Percentiles rank a stretch among this genome's conserved stretches.
phyloP scores from a whole-genome alignment of 2,888 invertebrate species.

The Meteorus colon region DNA sequence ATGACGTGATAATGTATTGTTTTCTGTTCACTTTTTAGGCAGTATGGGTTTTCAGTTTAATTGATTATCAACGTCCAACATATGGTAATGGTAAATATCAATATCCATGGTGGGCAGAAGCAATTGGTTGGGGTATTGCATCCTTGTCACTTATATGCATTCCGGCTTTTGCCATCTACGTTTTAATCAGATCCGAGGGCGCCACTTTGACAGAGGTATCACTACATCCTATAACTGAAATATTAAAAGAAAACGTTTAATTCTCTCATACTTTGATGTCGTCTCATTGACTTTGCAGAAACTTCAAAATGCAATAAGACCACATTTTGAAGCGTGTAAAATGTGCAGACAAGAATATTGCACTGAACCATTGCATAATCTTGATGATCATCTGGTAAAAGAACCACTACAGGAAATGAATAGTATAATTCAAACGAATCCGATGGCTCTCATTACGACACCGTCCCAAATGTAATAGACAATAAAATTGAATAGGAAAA shows the following conservation, averaged over 20 bases:
- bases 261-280: slow-evolving; percentile 13
- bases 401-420: slow-evolving; percentile 74
- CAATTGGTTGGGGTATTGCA: slow-evolving; percentile 90
- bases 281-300: slow-evolving; percentile 77
- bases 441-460: slow-evolving; percentile 54
- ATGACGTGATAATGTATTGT: slow-evolving; percentile 21
- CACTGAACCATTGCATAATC: slow-evolving; percentile 63
- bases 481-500: slow-evolving; percentile 3
- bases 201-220: slow-evolving; percentile 82
- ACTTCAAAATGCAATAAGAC: slow-evolving; percentile 83
- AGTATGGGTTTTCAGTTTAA: slow-evolving; percentile 90
- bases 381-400: slow-evolving; percentile 77
- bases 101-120: slow-evolving; percentile 90
- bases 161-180: slow-evolving; percentile 86
- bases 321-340: slow-evolving; percentile 84
- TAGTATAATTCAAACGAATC: slow-evolving; percentile 63
- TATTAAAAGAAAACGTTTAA: neutral
- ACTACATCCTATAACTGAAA: neutral
- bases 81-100: slow-evolving; percentile 86
- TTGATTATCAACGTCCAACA: slow-evolving; percentile 90
- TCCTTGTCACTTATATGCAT: slow-evolving; percentile 89
- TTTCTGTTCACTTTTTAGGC: slow-evolving; percentile 75
- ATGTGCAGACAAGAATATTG: slow-evolving; percentile 86
- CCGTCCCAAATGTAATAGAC: slow-evolving; percentile 39
- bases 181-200: slow-evolving; percentile 83